Percentiles rank a stretch among this genome's conserved stretches.
These are phyloP conservation scores for Arctopsyche grandis DNA, from an alignment of 1,140 invertebrate species.

Conservation along the genomic window DNA sequence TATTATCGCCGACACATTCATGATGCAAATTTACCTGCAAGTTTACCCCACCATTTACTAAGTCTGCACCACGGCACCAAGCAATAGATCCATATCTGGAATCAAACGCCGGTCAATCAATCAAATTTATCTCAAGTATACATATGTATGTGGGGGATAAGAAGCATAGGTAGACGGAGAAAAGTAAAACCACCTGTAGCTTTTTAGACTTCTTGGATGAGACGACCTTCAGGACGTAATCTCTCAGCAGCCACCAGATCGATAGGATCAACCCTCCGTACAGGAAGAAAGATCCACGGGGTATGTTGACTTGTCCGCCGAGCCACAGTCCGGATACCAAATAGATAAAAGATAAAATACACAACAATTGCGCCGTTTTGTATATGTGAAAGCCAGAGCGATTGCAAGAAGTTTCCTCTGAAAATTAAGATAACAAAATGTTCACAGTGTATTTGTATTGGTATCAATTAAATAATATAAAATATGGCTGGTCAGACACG, in stretches of 20 bases:
- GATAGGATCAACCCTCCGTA: slow-evolving; percentile 28
- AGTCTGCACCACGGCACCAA: slow-evolving; percentile 78
- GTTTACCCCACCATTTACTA: slow-evolving; percentile 81
- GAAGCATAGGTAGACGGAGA: neutral
- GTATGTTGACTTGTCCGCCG: slow-evolving; percentile 32
- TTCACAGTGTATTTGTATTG: no score
- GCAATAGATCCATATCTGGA: slow-evolving; percentile 63
- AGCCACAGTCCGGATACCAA: slow-evolving; percentile 44
- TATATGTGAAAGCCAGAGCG: neutral
- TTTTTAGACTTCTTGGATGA: slow-evolving; percentile 40
- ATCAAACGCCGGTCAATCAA: neutral
- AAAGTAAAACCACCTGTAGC: slow-evolving; percentile 40
- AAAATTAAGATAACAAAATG: no score
- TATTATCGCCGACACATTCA: neutral
- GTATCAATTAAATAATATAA: no score
- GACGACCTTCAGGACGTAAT: slow-evolving; percentile 31
- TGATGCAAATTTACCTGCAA: slow-evolving; percentile 63
- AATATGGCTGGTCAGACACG: no score
- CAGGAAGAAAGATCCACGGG: slow-evolving; percentile 28
- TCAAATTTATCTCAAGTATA: neutral
- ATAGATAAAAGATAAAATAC: slow-evolving; percentile 42
- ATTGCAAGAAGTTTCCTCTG: no score
- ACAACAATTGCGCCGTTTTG: neutral
- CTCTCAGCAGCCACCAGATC: slow-evolving; percentile 36
- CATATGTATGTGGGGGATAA: slow-evolving; percentile 18